Base-by-base conservation (phyloP, 2,113 vertebrate genomes). In the Python bivittatus region DNA sequence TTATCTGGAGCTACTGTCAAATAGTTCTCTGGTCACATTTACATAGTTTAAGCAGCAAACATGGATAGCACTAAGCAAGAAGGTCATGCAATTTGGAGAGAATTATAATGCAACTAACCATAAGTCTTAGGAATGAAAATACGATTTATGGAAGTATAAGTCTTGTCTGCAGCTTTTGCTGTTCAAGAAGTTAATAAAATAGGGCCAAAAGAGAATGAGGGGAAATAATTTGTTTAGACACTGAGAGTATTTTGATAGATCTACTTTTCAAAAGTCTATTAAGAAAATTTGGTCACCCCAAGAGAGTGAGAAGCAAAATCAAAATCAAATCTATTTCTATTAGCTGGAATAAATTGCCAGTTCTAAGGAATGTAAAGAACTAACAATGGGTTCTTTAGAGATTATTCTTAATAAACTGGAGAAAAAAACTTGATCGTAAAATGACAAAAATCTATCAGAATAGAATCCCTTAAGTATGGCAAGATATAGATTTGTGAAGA, bases 161-260 rank as follows among this genome's bases (percentile, higher is more conserved):
- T 96, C 96, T 96, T 90, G 20, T 92, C 88, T 94, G 86, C 91
- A 94, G 93, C 85, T 94, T 95, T 95, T 94, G 95, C 92, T 93
- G 90, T 95, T 93, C 54, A 89, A 94, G 93, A 93, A 95, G 91
- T 96, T 96, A 96, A 95, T 95, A 96, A 97, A 97, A 95, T 91
- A 95, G 93, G 13, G 90, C 91, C 93, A 93, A 94, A 96, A 93
- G 93, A 96, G 92, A 96, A 97, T 91, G 85, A 95, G 91, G 94
- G 94, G 93, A 95, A 96, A 92, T 96, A 96, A 95, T 96, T 96
- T 95, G 93, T 96, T 96, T 96, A 94, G 93, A 95, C 94, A 93
- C 93, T 95, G 92, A 94, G 94, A 96, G 93, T 86, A 94, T 96
- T 96, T 95, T 96, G 94, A 96, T 94, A 96, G 96, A 95, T 89